Percentiles rank a stretch among this genome's conserved stretches.
These are phyloP conservation scores for Phortica variegata DNA, from an alignment of 1,140 invertebrate genomes.

Conservation along the genomic window DNA sequence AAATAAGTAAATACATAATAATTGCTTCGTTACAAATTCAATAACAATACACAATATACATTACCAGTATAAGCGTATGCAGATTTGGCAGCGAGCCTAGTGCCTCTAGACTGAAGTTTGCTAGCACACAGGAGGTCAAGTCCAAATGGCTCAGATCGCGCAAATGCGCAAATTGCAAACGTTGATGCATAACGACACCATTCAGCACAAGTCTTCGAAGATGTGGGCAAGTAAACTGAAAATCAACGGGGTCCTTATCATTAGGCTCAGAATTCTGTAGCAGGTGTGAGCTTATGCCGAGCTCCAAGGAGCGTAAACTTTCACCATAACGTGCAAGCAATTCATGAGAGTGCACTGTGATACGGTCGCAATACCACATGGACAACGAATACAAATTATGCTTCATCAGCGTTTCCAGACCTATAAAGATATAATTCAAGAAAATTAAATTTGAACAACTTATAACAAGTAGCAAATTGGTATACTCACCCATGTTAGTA, in stretches of 20 bases:
- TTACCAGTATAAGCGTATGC: conserved; percentile 70
- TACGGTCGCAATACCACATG: conserved; percentile 68
- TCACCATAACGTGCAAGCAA: conserved; percentile 55
- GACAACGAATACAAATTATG: conserved; percentile 75
- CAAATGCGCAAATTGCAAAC: conserved; percentile 56
- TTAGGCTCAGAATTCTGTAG: conserved; percentile 47
- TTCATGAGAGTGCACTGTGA: conserved; percentile 63
- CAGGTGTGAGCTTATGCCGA: conserved; percentile 59
- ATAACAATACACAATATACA: no score
- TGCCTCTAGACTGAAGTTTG: conserved; percentile 62
- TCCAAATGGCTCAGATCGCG: conserved; percentile 73
- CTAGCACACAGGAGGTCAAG: conserved; percentile 70
- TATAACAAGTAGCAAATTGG: not conserved
- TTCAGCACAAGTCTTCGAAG: conserved; percentile 65
- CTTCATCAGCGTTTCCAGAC: conserved; percentile 65
- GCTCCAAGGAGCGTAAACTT: conserved; percentile 55
- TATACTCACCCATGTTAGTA: conserved; percentile 55
- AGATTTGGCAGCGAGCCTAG: conserved; percentile 66
- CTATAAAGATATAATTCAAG: conserved; percentile 11
- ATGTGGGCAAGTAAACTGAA: conserved; percentile 66
- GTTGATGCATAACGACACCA: conserved; percentile 50
- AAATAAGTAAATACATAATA: no score
- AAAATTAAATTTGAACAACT: no score
- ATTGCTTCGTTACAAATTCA: no score
- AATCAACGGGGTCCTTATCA: conserved; percentile 56